These are phyloP conservation scores for Lithobates sylvaticus DNA, from an alignment of 2,797 vertebrate species.

Conservation along the genomic window DNA sequence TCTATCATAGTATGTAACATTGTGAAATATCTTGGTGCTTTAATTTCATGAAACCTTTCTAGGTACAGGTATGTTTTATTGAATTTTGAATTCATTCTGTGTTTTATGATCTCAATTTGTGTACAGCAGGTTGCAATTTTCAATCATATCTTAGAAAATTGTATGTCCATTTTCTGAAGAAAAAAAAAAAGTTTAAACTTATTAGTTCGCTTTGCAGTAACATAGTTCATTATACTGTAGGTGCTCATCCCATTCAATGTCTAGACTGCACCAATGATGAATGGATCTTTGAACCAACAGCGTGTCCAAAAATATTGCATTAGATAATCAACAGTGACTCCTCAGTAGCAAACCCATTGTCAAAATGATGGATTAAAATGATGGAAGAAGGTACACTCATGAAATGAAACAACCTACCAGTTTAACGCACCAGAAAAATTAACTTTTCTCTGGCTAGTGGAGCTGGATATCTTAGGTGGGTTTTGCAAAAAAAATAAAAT, in stretches of 20 bases:
- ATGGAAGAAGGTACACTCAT: conserved; percentile 36
- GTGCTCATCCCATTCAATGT: conserved; percentile 15
- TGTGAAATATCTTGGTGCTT: too few relatives aligned
- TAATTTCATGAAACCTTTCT: too few relatives aligned
- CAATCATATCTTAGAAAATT: too few relatives aligned
- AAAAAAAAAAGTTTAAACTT: conserved; percentile 9
- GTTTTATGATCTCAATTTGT: too few relatives aligned
- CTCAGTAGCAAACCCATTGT: conserved; percentile 40
- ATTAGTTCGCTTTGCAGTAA: conserved; percentile 34
- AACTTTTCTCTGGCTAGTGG: conserved; percentile 31
- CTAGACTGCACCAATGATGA: conserved; percentile 46
- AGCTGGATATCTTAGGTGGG: conserved; percentile 28
- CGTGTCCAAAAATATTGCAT: conserved; percentile 47
- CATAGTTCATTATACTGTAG: conserved; percentile 16
- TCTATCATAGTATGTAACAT: too few relatives aligned
- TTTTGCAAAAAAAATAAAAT: conserved; percentile 34
- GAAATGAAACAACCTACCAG: conserved; percentile 43
- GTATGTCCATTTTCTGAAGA: background rate
- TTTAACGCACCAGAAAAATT: conserved; percentile 42
- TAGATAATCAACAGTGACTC: conserved; percentile 49
- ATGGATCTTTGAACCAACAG: conserved; percentile 33
- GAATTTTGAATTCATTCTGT: too few relatives aligned
- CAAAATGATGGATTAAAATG: conserved; percentile 48
- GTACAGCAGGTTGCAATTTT: too few relatives aligned
- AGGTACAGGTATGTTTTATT: too few relatives aligned